A percentile compares a stretch with the other conserved stretches of the same genome.
Conservation (phyloP, 2,797 vertebrate species). For the Lacerta agilis region DNA sequence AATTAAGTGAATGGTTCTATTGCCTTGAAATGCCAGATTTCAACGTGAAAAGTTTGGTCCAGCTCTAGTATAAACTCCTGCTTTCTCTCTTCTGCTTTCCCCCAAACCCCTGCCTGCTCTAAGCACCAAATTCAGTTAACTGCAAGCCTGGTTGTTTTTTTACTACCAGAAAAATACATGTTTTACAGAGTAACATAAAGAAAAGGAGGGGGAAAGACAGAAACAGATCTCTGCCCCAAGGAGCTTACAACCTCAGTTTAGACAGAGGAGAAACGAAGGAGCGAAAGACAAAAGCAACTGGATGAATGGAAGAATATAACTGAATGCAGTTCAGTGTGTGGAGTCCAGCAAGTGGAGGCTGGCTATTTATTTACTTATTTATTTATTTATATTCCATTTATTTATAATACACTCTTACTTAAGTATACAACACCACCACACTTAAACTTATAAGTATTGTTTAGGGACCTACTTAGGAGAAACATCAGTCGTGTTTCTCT, state of each 20-base stretch:
- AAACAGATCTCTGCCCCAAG: background rate
- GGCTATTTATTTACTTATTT: too few species aligned
- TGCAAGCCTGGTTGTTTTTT: background rate
- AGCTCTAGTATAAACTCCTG: background rate
- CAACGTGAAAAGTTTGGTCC: background rate
- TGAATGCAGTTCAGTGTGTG: background rate
- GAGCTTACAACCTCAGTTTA: background rate
- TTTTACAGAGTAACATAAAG: background rate
- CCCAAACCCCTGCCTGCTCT: background rate
- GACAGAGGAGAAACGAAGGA: background rate
- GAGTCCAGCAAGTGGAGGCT: too few species aligned
- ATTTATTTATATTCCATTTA: too few species aligned
- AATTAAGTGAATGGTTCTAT: background rate
- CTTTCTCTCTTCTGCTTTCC: background rate
- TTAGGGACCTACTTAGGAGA: too few species aligned
- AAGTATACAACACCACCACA: too few species aligned
- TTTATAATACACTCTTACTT: too few species aligned
- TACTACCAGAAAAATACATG: background rate
- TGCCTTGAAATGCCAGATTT: background rate
- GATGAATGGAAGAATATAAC: background rate
- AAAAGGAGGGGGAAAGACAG: background rate
- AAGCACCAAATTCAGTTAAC: background rate
- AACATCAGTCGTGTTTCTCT: too few species aligned
- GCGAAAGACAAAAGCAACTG: background rate
- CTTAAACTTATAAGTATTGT: too few species aligned